Evolutionary conservation across 2,797 vertebrate species (phyloP), one percentile per base, ranked within the genome.

Genomic region (Acipenser transmontanus): DNA sequence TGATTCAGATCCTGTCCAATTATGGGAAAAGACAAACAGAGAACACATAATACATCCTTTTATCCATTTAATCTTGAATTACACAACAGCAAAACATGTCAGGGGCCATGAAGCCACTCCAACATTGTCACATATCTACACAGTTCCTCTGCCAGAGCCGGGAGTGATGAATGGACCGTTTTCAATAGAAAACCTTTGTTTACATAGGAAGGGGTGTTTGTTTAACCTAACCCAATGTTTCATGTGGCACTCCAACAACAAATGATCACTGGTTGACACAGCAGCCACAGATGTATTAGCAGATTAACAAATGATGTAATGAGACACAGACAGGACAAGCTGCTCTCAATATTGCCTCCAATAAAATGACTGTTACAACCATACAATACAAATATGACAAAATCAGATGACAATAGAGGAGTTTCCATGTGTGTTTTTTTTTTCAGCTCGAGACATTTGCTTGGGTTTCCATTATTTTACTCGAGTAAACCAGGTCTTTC

Each of bases 1-100:
- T 85, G 81, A 87, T 74, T 84, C 81, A 87, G 77, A 83, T 82
- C 79, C 82, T 82, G 81, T 78, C 68, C 75, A 50, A 63, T 57
- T 72, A 48, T 14, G 6, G 68, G 73, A 65, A 74, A 74, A 78
- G 84, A 80, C 79, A 73, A 84, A 84, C 75, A 80, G 67, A 85
- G 81, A 82, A 87, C 82, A 82, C 76, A 76, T 12, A 11, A 9
- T 54, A 50, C 48, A 50, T 47, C 7, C n/a, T n/a, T 12, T 63
- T 47, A 62, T 62, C 34, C 61, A 48, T n/a, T 64, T 64, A 50
- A 64, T 51, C 49, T 50, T 64, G n/a, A 64, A 51, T 20, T 17
- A 17, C 49, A 20, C 14, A 50, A 50, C 56, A 9, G 8, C 11
- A 47, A 14, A 49, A 14, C 34, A 7, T 34, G 34, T 34, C 34